Conservation (phyloP, 1,140 invertebrate species). For the Papilio aristodemus region DNA sequence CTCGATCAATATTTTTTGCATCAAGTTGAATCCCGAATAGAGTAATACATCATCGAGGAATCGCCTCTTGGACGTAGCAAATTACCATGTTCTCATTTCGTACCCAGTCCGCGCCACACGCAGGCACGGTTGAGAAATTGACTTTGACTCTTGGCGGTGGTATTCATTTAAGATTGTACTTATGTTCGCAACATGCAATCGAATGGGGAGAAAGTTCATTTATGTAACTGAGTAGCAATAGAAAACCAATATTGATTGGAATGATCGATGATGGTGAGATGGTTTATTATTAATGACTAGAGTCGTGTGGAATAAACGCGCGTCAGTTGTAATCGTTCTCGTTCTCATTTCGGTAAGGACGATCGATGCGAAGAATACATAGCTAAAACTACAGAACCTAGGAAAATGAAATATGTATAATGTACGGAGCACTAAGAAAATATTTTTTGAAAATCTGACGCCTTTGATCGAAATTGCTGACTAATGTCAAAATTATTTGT, state of each 20-base stretch:
- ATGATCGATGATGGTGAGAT: constrained; percentile 63
- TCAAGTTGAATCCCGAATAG: constrained; percentile 20
- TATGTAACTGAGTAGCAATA: constrained; percentile 68
- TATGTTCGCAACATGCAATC: constrained; percentile 39
- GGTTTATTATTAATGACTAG: constrained; percentile 54
- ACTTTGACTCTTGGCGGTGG: constrained; percentile 39
- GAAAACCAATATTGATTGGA: constrained; percentile 69
- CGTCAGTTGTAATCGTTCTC: constrained; percentile 43
- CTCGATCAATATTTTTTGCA: background rate
- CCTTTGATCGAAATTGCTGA: no score
- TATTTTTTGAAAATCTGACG: no score
- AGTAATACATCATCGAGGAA: constrained; percentile 36
- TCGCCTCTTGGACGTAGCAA: constrained; percentile 41
- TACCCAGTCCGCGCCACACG: constrained; percentile 10
- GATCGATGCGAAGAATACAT: constrained; percentile 46
- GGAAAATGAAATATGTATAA: background rate
- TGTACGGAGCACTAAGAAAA: no score
- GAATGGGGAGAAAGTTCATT: constrained; percentile 68
- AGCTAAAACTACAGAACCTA: background rate
- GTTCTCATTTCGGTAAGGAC: constrained; percentile 6
- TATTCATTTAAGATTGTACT: constrained; percentile 40
- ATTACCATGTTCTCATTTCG: constrained; percentile 38
- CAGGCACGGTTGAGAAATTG: constrained; percentile 40
- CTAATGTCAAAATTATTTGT: no score
- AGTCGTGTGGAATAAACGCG: constrained; percentile 35